Evolutionary conservation across 2,797 vertebrate species (phyloP), one percentile per base, ranked within the genome.

Genomic region (Pseudomugil tenellus): DNA sequence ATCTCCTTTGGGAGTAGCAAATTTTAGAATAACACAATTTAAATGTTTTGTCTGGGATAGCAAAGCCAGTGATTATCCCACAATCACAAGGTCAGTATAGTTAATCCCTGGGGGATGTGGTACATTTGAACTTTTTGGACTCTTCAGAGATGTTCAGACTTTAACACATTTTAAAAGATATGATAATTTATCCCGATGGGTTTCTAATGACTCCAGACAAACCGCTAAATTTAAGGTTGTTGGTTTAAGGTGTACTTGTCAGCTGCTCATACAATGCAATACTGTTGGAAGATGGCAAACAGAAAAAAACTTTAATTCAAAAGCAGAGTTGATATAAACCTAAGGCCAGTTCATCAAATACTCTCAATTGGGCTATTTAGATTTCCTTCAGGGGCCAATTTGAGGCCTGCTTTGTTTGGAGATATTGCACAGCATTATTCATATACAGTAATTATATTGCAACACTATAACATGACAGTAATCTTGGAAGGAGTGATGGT

Each of bases 381-480:
- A 77, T 92, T 93, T 91, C 89, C 89, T 90, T 85, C 72, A 66
- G 90, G 87, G 92, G 87, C 83, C 91, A 87, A 92, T 93, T 93
- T 93, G 74, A 67, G 76, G 63, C 75, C 67, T 34, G 69, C 87
- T 88, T 92, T 91, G 69, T 92, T 92, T 91, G 90, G 80, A 87
- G 91, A 92, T 95, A 95, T 91, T 91, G 93, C 88, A 64, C 84
- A 66, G 91, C 90, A 92, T 89, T 88, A 95, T 95, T 96, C 94
- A 95, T 92, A 93, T 89, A 87, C 90, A 92, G 90, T 94, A 92
- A 95, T 95, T 95, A 95, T 93, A 95, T 95, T 95, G 93, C 92
- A 86, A 91, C 90, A 84, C 92, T 91, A 93, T 93, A 94, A 70
- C 92, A 92, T 95, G 96, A 96, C 96, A 97, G 95, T 96, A 97